These are phyloP conservation scores for Collichthys lucidus DNA, from an alignment of 2,113 vertebrate genomes.

Conservation along the genomic window DNA sequence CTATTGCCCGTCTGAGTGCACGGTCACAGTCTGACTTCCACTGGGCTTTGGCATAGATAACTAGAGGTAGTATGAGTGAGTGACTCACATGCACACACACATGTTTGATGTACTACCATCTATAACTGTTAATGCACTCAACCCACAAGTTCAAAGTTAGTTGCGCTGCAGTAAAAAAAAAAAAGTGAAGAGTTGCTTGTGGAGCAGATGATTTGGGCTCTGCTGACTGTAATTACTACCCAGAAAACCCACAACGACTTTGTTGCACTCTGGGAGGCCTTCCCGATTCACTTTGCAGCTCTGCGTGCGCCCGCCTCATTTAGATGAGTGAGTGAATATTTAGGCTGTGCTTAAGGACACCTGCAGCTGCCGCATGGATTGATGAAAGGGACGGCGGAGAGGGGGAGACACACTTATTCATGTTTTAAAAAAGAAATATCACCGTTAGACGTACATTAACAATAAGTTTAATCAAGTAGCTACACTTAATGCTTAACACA, in stretches of 20 bases:
- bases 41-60: conserved; percentile 36
- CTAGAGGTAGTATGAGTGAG: conserved; percentile 21
- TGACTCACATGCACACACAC: not conserved
- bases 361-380: conserved; percentile 48
- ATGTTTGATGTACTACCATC: not conserved
- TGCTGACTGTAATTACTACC: conserved; percentile 64
- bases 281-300: conserved; percentile 44
- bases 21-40: conserved; percentile 50
- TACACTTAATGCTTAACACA: not conserved
- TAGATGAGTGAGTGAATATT: conserved; percentile 69
- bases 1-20: conserved; percentile 52
- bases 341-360: conserved; percentile 62
- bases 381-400: conserved; percentile 33
- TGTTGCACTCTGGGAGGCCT: conserved; percentile 57
- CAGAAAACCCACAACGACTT: conserved; percentile 49
- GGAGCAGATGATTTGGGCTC: conserved; percentile 33
- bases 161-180: conserved; percentile 21
- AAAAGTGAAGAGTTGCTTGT: conserved; percentile 19
- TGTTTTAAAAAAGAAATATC: not conserved
- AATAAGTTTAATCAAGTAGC: not conserved
- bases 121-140: conserved; percentile 49
- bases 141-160: conserved; percentile 28
- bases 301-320: conserved; percentile 57
- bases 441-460: not conserved
- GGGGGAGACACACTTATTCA: conserved; percentile 6